Evolutionary conservation across 2,888 invertebrate species (phyloP).

Genomic region (Hirtodrosophila duncani): DNA sequence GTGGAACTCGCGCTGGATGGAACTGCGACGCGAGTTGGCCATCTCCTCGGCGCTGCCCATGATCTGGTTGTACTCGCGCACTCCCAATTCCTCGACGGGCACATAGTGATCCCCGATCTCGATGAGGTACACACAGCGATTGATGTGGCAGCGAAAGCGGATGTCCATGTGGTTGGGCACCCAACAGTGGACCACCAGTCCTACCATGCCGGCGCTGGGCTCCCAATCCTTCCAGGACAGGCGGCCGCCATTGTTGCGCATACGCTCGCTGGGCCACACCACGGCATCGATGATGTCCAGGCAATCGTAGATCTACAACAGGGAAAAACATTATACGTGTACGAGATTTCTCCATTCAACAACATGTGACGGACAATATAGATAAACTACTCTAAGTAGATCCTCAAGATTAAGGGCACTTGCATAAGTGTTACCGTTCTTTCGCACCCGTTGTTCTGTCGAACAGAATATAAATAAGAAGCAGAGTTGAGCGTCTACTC

Average conservation of each 20-base stretch:
- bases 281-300: slow-evolving; percentile 93
- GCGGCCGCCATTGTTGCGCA: slow-evolving; percentile 91
- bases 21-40: slow-evolving; percentile 62
- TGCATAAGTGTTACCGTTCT: no score
- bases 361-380: no score
- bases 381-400: no score
- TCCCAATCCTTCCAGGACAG: slow-evolving; percentile 94
- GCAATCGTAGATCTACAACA: slow-evolving; percentile 88
- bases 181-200: slow-evolving; percentile 96
- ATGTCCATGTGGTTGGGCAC: slow-evolving; percentile 94
- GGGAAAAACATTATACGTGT: neutral
- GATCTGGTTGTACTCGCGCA: slow-evolving; percentile 80
- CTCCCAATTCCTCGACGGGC: slow-evolving; percentile 93
- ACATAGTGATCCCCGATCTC: slow-evolving; percentile 95
- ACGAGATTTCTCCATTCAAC: no score
- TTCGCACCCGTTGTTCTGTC: no score
- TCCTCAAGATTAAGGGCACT: no score
- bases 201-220: slow-evolving; percentile 94
- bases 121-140: slow-evolving; percentile 93
- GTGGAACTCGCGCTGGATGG: slow-evolving; percentile 65
- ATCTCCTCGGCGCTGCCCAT: slow-evolving; percentile 62
- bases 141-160: slow-evolving; percentile 92
- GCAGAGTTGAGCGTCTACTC: neutral
- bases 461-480: no score
- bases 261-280: slow-evolving; percentile 95